Evolutionary conservation across 2,113 vertebrate species (phyloP).

Genomic region (Raja brachyura): DNA sequence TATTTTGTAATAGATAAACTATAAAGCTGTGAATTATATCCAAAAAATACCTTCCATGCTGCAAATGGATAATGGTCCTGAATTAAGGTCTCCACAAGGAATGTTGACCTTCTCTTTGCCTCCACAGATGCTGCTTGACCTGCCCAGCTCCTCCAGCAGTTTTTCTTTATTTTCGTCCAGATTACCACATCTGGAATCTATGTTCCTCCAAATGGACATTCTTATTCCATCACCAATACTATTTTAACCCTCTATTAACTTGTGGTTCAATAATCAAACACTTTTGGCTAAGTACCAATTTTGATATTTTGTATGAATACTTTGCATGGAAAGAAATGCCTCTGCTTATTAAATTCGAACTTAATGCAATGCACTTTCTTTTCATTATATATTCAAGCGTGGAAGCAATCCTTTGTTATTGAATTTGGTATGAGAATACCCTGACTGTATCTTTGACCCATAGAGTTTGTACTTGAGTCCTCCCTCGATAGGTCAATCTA

Average conservation of each 20-base stretch:
- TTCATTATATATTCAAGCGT: neutral
- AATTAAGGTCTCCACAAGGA: too few relatives aligned
- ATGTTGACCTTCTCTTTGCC: too few relatives aligned
- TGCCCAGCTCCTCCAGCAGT: too few relatives aligned
- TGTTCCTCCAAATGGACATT: neutral
- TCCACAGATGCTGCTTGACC: too few relatives aligned
- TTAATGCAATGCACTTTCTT: neutral
- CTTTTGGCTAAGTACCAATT: neutral
- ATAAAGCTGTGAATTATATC: neutral
- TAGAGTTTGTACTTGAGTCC: too few relatives aligned
- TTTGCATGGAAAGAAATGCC: neutral
- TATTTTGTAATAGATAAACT: neutral
- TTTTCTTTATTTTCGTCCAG: too few relatives aligned
- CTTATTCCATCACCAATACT: neutral
- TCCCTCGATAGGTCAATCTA: too few relatives aligned
- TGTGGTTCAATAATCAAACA: neutral
- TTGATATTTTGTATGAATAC: neutral
- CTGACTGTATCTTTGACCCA: neutral
- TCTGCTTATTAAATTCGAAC: neutral
- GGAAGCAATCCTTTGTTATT: neutral
- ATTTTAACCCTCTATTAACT: neutral
- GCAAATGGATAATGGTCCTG: neutral
- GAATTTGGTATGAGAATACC: neutral
- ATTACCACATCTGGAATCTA: too few relatives aligned
- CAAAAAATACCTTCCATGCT: neutral